phyloP scores from a whole-genome alignment of 2,113 vertebrate genomes.

The Hippolais icterina region DNA sequence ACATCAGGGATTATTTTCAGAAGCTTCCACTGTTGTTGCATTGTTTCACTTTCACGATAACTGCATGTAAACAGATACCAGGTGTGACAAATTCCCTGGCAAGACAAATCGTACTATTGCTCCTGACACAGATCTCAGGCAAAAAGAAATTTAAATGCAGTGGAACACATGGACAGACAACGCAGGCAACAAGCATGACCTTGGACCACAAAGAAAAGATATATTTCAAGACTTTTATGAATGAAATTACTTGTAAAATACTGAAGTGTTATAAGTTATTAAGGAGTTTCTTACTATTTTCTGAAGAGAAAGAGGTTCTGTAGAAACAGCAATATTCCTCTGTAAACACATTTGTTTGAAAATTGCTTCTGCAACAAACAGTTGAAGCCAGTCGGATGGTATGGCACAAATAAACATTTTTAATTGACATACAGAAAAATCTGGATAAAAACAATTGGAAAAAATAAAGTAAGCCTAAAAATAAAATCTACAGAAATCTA shows the following conservation, averaged over 20 bases:
- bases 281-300: constrained; percentile 79
- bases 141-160: neutral
- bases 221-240: neutral
- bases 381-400: constrained; percentile 82
- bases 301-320: constrained; percentile 82
- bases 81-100: neutral
- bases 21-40: neutral
- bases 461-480: neutral
- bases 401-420: constrained; percentile 80
- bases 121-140: neutral
- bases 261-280: neutral
- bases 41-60: neutral
- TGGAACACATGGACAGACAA: neutral
- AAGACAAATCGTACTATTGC: neutral
- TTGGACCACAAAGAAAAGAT: neutral
- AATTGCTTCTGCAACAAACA: constrained; percentile 85
- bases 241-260: neutral
- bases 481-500: neutral
- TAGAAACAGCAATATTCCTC: constrained; percentile 66
- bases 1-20: neutral
- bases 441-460: constrained; percentile 65
- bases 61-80: neutral
- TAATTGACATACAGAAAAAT: constrained; percentile 74
- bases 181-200: neutral
- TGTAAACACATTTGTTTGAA: constrained; percentile 83